Conservation (phyloP, 2,888 invertebrate genomes). For the Pantelozetes paolii region DNA sequence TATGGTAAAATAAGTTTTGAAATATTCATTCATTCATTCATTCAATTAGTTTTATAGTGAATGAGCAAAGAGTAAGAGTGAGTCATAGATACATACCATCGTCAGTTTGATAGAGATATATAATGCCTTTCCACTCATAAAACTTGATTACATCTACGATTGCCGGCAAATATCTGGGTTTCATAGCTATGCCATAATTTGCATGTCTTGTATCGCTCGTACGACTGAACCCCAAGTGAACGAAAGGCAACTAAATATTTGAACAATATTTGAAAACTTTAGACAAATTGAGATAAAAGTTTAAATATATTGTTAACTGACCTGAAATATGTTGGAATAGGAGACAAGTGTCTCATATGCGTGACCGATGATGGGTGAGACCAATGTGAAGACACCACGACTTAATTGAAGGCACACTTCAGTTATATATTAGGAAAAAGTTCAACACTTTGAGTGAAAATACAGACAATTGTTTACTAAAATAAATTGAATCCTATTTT, state of each 20-base stretch:
- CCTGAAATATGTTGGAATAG: conserved; percentile 86
- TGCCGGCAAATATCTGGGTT: conserved; percentile 91
- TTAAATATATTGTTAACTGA: conserved; percentile 17
- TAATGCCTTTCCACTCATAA: conserved; percentile 83
- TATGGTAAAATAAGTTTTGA: too few relatives aligned
- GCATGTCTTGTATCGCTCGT: conserved; percentile 58
- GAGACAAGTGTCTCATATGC: conserved; percentile 92
- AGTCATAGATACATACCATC: conserved; percentile 65
- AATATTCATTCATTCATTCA: too few relatives aligned
- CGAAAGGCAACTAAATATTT: conserved; percentile 68
- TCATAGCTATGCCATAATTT: conserved; percentile 69
- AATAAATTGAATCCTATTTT: too few relatives aligned
- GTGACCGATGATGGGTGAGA: conserved; percentile 84
- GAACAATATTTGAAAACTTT: too few relatives aligned
- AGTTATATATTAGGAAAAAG: too few relatives aligned
- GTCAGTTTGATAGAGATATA: conserved; percentile 84
- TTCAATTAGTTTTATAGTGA: too few relatives aligned
- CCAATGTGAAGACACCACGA: conserved; percentile 80
- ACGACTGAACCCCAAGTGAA: conserved; percentile 74
- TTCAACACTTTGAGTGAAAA: too few relatives aligned
- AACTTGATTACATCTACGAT: conserved; percentile 88
- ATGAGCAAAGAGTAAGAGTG: too few relatives aligned
- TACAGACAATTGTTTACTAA: too few relatives aligned
- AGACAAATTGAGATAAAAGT: too few relatives aligned
- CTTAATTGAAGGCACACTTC: conserved; percentile 86